These are phyloP conservation scores for Chaetops frenatus DNA, from an alignment of 2,113 vertebrate genomes.

Conservation along the genomic window DNA sequence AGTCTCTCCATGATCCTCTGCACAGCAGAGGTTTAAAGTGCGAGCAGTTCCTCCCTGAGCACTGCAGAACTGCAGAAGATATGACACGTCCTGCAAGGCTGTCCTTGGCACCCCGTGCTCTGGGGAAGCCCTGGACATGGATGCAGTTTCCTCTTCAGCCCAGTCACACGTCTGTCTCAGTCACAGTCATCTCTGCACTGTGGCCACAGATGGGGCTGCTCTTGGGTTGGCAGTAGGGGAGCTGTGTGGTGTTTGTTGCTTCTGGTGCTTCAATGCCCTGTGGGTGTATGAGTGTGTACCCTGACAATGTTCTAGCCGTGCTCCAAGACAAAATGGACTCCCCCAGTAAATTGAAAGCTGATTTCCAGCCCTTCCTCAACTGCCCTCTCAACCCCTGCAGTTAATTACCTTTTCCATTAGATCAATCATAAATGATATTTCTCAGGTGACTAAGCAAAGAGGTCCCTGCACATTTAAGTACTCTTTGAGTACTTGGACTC, in stretches of 20 bases:
- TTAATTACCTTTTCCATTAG: background rate
- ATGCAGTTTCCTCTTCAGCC: background rate
- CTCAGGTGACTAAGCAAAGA: background rate
- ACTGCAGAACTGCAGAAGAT: background rate
- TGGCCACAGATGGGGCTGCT: background rate
- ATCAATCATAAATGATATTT: background rate
- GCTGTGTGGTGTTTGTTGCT: background rate
- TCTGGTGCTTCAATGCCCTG: accelerated
- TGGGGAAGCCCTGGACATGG: too few relatives aligned
- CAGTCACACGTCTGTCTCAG: background rate
- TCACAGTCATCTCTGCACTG: background rate
- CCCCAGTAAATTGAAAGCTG: background rate
- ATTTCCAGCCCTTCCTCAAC: background rate
- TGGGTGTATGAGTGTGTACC: background rate
- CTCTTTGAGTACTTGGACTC: background rate
- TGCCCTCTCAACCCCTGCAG: accelerated
- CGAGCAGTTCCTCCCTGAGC: background rate
- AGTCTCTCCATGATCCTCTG: background rate
- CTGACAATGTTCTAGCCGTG: background rate
- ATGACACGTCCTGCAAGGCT: accelerated
- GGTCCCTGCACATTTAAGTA: background rate
- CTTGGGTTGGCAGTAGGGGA: background rate
- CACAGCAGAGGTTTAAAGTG: background rate
- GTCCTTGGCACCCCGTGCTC: background rate
- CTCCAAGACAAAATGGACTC: background rate